A percentile compares a stretch with the other conserved stretches of the same genome.
phyloP scores from a whole-genome alignment of 1,140 invertebrate species.

The Drusus annulatus region DNA sequence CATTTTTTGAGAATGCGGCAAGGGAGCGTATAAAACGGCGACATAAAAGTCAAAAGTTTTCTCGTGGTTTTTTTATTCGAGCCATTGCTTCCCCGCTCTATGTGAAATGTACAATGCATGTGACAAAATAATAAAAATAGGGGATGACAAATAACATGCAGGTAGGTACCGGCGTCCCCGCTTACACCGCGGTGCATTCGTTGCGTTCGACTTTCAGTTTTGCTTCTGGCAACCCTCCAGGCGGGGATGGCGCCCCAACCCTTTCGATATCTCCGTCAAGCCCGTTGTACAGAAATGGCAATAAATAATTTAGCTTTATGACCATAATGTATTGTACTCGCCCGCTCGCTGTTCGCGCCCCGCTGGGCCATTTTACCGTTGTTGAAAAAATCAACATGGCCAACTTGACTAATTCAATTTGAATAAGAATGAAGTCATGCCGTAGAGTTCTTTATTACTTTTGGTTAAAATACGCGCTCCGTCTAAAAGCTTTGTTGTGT shows the following conservation, averaged over 20 bases:
- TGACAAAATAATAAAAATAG: slow-evolving; percentile 33
- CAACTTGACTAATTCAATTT: slow-evolving; percentile 56
- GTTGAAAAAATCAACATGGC: slow-evolving; percentile 59
- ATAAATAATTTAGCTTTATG: slow-evolving; percentile 59
- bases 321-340: slow-evolving; percentile 54
- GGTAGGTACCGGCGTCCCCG: background rate
- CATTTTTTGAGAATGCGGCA: background rate
- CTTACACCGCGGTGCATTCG: slow-evolving; percentile 28
- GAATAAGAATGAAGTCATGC: slow-evolving; percentile 56
- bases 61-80: slow-evolving; percentile 1
- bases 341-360: slow-evolving; percentile 30
- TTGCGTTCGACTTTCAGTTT: slow-evolving; percentile 44
- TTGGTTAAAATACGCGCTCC: slow-evolving; percentile 34
- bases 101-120: slow-evolving; percentile 9
- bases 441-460: slow-evolving; percentile 46
- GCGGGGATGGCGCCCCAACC: slow-evolving; percentile 43
- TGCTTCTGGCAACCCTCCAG: slow-evolving; percentile 45
- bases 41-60: slow-evolving; percentile 19
- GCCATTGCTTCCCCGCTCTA: background rate
- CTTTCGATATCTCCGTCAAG: slow-evolving; percentile 50
- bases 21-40: slow-evolving; percentile 5
- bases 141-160: slow-evolving; percentile 39
- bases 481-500: slow-evolving; percentile 58
- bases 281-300: too few relatives aligned
- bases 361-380: slow-evolving; percentile 53